These are phyloP conservation scores for Willisornis vidua DNA, from an alignment of 2,113 vertebrate genomes.

Conservation along the genomic window DNA sequence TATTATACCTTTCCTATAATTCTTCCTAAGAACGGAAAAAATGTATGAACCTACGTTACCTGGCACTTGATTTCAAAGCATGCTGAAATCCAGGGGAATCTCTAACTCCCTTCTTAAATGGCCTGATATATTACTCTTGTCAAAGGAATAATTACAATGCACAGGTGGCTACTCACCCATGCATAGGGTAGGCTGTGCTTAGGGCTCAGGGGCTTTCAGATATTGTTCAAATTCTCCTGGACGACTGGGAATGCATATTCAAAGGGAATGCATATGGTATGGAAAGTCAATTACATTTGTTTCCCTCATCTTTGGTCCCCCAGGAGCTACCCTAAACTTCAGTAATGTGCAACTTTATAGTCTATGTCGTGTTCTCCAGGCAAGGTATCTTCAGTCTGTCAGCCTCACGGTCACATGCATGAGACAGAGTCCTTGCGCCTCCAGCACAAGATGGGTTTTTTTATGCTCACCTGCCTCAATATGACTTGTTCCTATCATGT, in stretches of 20 bases:
- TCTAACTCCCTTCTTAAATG: neutral
- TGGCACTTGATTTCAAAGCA: neutral
- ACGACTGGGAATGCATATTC: neutral
- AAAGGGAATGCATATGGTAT: neutral
- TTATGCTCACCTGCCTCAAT: neutral
- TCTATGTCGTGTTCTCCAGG: neutral
- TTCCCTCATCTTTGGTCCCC: neutral
- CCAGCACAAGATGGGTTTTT: neutral
- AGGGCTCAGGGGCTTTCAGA: neutral
- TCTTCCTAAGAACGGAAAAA: constrained; percentile 26
- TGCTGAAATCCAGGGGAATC: neutral
- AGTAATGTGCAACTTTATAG: neutral
- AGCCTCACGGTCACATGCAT: rapidly evolving
- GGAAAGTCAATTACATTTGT: neutral
- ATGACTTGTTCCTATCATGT: neutral
- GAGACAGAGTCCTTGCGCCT: neutral
- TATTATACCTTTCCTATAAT: neutral
- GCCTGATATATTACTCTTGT: neutral
- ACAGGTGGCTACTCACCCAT: neutral
- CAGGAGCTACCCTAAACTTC: neutral
- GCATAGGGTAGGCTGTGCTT: neutral
- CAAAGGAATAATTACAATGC: neutral
- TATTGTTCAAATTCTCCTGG: neutral
- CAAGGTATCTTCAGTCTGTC: neutral
- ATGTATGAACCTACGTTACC: neutral